Percentiles rank a stretch among this genome's conserved stretches.
Conservation (phyloP, 2,888 invertebrate species). For the Pseudeuparius sepicola region DNA sequence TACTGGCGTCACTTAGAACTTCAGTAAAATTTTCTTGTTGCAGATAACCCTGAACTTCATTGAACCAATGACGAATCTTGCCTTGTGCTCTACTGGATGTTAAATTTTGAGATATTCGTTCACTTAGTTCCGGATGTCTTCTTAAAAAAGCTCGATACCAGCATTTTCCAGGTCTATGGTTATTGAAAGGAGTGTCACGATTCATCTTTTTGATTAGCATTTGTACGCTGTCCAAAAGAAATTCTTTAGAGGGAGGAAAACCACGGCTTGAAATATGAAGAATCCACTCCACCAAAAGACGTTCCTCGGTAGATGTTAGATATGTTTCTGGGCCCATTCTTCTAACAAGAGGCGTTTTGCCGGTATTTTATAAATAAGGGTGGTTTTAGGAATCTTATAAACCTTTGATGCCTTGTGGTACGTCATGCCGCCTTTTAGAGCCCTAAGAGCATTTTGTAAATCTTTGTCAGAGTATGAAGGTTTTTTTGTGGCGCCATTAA, state of each 20-base stretch:
- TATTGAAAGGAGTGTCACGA: constrained; percentile 9
- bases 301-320: constrained; percentile 1
- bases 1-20: not conserved
- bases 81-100: constrained; percentile 12
- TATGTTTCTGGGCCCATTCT: not conserved
- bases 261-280: constrained; percentile 5
- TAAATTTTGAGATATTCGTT: constrained; percentile 14
- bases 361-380: too few species aligned
- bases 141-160: constrained; percentile 16
- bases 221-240: constrained; percentile 7
- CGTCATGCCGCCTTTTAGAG: too few species aligned
- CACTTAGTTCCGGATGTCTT: constrained; percentile 14
- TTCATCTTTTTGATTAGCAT: constrained; percentile 8
- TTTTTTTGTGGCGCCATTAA: too few species aligned
- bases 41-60: constrained; percentile 3
- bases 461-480: too few species aligned
- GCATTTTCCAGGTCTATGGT: constrained; percentile 14
- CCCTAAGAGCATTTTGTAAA: too few species aligned
- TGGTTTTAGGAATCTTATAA: too few species aligned
- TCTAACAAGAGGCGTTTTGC: too few species aligned
- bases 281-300: constrained; percentile 1
- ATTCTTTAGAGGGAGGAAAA: constrained; percentile 12
- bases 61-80: constrained; percentile 15
- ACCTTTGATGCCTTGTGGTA: too few species aligned
- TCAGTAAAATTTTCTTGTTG: not conserved